Evolutionary conservation across 2,888 invertebrate genomes (phyloP).

Genomic region (Phortica okadai): DNA sequence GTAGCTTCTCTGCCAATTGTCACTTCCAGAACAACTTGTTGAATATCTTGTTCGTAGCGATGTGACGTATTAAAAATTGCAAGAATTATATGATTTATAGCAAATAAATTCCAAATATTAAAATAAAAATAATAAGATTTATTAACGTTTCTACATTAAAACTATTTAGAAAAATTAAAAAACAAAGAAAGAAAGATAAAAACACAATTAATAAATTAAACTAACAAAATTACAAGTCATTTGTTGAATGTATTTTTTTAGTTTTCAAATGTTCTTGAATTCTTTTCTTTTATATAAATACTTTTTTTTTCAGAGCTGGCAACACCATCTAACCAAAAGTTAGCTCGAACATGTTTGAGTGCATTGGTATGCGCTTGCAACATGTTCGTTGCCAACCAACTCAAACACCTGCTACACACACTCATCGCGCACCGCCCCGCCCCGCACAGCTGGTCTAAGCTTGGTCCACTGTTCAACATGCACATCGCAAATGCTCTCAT

Average conservation of each 20-base stretch:
- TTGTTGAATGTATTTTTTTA: too few species aligned
- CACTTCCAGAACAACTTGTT: constrained; percentile 60
- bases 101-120: too few species aligned
- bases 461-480: not conserved
- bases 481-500: constrained; percentile 45
- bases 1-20: constrained; percentile 47
- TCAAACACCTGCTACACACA: not conserved
- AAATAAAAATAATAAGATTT: too few species aligned
- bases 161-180: too few species aligned
- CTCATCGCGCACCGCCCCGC: not conserved
- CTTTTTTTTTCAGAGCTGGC: not conserved
- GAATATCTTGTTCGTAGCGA: constrained; percentile 46
- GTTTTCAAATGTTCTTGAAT: too few species aligned
- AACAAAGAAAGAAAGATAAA: too few species aligned
- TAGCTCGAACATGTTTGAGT: not conserved
- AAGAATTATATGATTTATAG: too few species aligned
- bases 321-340: not conserved
- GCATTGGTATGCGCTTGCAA: not conserved
- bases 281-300: not conserved
- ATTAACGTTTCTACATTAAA: too few species aligned
- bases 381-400: not conserved
- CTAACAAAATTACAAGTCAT: too few species aligned
- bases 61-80: too few species aligned
- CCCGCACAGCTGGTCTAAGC: too few species aligned
- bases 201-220: too few species aligned